phyloP scores from a whole-genome alignment of 2,888 invertebrate species.

The Meandrusa payeni region DNA sequence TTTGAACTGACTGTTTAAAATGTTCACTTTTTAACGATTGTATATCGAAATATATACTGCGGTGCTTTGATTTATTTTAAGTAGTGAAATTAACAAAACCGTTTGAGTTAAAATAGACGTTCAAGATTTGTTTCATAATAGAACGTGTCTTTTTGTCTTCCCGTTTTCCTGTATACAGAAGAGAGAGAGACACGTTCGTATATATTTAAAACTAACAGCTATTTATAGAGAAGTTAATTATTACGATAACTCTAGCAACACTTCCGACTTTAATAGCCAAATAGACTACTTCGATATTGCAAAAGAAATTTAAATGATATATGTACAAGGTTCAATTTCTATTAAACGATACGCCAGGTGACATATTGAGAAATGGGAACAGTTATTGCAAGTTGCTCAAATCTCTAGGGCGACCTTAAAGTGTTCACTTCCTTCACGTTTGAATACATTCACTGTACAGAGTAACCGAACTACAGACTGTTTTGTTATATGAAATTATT shows the following conservation, averaged over 20 bases:
- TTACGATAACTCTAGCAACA: not conserved
- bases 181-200: not conserved
- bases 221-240: not conserved
- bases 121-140: no score
- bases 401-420: slow-evolving; percentile 19
- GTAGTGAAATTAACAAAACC: no score
- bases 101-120: no score
- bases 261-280: slow-evolving; percentile 12
- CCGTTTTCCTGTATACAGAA: no score
- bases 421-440: slow-evolving; percentile 12
- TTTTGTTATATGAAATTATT: no score
- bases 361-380: slow-evolving; percentile 20
- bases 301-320: not conserved
- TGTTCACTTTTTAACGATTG: no score
- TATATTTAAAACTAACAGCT: not conserved
- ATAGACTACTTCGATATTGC: not conserved
- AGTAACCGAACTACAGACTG: not conserved
- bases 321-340: not conserved
- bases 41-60: no score
- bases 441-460: slow-evolving; percentile 7
- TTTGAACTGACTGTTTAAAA: no score
- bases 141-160: no score
- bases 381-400: slow-evolving; percentile 12
- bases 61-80: no score
- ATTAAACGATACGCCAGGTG: no score